These are phyloP conservation scores for Strigops habroptila DNA, from an alignment of 2,113 vertebrate genomes.

Conservation along the genomic window DNA sequence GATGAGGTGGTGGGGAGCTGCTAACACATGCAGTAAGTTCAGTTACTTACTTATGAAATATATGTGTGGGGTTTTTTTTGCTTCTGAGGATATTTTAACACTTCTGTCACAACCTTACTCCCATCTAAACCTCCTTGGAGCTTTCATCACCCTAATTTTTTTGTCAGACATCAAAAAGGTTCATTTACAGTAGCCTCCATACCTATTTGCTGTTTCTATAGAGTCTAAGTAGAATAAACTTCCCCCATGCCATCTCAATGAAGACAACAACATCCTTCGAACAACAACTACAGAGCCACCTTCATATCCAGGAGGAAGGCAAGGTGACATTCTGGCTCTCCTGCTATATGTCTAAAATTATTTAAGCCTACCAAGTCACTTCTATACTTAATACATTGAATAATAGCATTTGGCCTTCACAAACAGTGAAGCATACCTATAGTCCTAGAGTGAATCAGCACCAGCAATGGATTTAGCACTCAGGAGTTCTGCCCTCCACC, in stretches of 20 bases:
- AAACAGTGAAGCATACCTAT: neutral
- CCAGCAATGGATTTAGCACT: neutral
- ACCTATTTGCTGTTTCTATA: neutral
- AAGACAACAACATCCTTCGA: neutral
- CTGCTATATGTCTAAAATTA: neutral
- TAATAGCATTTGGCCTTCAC: neutral
- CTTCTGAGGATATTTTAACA: neutral
- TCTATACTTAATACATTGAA: neutral
- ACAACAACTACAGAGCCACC: neutral
- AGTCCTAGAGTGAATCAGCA: neutral
- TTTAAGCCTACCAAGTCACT: neutral
- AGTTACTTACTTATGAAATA: neutral
- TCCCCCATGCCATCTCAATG: neutral
- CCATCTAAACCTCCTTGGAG: neutral
- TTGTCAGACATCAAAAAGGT: neutral
- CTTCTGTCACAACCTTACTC: neutral
- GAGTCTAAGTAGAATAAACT: neutral
- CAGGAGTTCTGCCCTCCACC: neutral
- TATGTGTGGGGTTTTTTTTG: neutral
- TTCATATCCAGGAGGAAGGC: neutral
- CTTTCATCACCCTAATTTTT: neutral
- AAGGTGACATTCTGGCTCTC: neutral
- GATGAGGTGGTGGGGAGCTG: neutral
- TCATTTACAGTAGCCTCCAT: neutral
- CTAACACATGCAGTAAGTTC: neutral